phyloP scores from a whole-genome alignment of 2,888 invertebrate genomes.

The Chesias legatella region DNA sequence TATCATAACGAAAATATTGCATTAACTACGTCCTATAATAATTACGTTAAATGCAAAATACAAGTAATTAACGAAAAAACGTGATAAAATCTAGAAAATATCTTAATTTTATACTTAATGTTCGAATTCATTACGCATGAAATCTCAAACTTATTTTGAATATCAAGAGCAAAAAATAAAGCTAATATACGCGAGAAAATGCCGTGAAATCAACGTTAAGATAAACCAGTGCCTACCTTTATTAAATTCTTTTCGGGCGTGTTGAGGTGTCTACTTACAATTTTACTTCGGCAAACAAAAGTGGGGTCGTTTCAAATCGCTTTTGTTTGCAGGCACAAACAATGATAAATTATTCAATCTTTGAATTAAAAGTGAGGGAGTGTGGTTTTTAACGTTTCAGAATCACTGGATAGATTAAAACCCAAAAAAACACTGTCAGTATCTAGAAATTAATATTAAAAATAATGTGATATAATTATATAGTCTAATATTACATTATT shows the following conservation, averaged over 20 bases:
- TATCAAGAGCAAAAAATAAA: constrained; percentile 2
- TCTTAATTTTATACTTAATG: no score
- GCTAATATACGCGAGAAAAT: constrained; percentile 10
- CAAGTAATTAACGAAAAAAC: no score
- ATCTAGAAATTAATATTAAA: no score
- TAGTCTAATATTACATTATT: no score
- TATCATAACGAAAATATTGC: no score
- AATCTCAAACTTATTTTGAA: background rate
- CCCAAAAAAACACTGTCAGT: no score
- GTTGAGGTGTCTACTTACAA: constrained; percentile 14
- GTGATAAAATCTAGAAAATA: no score
- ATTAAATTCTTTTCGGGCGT: constrained; percentile 20
- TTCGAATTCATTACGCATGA: no score
- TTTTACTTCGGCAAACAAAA: constrained; percentile 13
- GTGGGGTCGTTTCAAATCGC: constrained; percentile 10
- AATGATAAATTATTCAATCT: constrained; percentile 31
- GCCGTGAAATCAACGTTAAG: constrained; percentile 1
- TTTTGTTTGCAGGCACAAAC: constrained; percentile 22
- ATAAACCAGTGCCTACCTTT: background rate
- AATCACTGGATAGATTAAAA: background rate
- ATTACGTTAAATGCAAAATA: no score
- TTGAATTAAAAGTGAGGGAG: constrained; percentile 20
- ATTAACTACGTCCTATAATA: no score
- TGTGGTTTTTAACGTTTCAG: constrained; percentile 11
- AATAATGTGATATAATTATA: no score